Base-by-base conservation (phyloP, 1,140 invertebrate genomes). In the Galleria mellonella region DNA sequence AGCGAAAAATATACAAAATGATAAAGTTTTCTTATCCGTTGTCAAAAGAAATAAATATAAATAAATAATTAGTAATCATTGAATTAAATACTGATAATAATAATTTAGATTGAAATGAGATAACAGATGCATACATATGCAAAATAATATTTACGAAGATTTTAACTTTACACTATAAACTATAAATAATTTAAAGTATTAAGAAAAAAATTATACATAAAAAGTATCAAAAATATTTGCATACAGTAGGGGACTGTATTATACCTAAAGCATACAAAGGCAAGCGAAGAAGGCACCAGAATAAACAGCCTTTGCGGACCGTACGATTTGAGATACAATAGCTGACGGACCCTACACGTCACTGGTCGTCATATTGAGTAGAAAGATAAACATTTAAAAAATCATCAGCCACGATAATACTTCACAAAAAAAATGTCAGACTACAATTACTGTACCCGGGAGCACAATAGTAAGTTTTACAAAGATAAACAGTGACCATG, bases 341-440 rank as follows among this genome's bases (percentile, higher is more conserved):
- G 60, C 51, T 32, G 6, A 33, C 40, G 52, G 58, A 41, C 53
- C 50, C 71, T 73, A 63, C 68, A 77, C 72, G 71, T 77, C 73
- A 74, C 40, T 62, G 57, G 48, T 44, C 57, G 51, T 71, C 73
- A 75, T 52, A 67, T 70, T 69, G 72, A 75, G 67, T 67, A 75
- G 75, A 79, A 82, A 79, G 59, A 65, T 62, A 83, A 83, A 83
- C 73, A 83, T 77, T 76, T 69, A 63, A 72, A 77, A 75, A 59
- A 76, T 76, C 72, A 79, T 83, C 77, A 73, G 52, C 39, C 23
- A 53, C 51, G 49, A 68, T 68, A 62, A 61, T 60, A 65, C 44
- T 47, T 17, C 10, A 52, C 33, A 70, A 73, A 73, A 72, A 71
- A 62, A 39, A 55, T 71, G 59, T 55, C 55, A 44, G 50, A 43